A percentile compares a stretch with the other conserved stretches of the same genome.
Conservation (phyloP, 2,797 vertebrate species). For the Pelodytes ibericus region DNA sequence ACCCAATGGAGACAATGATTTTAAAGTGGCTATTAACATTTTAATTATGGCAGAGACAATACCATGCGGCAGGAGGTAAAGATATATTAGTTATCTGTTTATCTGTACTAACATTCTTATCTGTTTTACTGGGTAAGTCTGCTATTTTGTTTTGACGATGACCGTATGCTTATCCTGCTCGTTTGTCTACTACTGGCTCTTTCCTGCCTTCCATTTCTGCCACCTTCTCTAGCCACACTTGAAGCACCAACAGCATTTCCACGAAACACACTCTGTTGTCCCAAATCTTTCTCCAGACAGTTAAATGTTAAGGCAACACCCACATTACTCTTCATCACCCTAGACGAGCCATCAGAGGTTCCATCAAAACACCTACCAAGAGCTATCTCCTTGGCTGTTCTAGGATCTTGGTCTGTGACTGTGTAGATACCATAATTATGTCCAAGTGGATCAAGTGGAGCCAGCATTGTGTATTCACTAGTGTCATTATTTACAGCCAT, state of each 20-base stretch:
- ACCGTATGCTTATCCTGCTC: constrained; percentile 65
- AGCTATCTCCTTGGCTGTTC: constrained; percentile 93
- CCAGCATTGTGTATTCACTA: constrained; percentile 95
- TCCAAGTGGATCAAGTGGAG: constrained; percentile 92
- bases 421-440: constrained; percentile 99
- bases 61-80: neutral
- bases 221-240: constrained; percentile 66
- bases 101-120: constrained; percentile 11
- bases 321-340: constrained; percentile 90
- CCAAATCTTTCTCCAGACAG: constrained; percentile 79
- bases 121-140: constrained; percentile 45
- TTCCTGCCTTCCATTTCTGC: constrained; percentile 70
- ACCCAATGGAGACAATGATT: neutral
- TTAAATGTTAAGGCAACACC: constrained; percentile 90
- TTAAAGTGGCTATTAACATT: neutral
- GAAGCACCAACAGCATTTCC: constrained; percentile 69
- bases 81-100: neutral
- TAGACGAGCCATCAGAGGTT: constrained; percentile 88
- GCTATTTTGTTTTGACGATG: constrained; percentile 60
- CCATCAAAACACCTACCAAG: constrained; percentile 96
- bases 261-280: constrained; percentile 84
- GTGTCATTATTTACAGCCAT: constrained; percentile 95
- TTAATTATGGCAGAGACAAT: neutral
- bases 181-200: constrained; percentile 63
- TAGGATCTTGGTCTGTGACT: constrained; percentile 94